phyloP scores from a whole-genome alignment of 1,140 invertebrate species.

The Drosophila mauritiana region DNA sequence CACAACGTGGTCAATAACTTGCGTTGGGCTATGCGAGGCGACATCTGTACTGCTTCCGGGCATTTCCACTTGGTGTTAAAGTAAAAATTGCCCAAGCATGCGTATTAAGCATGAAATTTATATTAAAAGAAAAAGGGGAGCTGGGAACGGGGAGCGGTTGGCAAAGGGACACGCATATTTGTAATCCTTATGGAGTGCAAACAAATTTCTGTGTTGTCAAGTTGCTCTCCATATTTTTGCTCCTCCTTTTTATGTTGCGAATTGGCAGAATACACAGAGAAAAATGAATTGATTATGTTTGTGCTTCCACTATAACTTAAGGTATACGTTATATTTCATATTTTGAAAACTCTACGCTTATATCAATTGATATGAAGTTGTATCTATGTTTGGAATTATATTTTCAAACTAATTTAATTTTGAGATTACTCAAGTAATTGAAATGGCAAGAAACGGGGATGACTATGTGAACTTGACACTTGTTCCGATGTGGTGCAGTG shows the following conservation, averaged over 20 bases:
- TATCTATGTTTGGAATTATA: no score
- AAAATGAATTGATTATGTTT: not conserved
- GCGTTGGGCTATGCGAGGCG: slow-evolving; percentile 53
- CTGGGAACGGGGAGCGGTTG: slow-evolving; percentile 10
- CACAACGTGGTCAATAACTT: slow-evolving; percentile 53
- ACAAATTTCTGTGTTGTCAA: slow-evolving; percentile 82
- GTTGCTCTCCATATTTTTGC: slow-evolving; percentile 40
- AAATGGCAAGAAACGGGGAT: not conserved
- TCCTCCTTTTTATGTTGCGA: slow-evolving; percentile 27
- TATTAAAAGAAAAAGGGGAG: slow-evolving; percentile 37
- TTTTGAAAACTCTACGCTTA: no score
- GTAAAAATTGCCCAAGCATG: slow-evolving; percentile 78
- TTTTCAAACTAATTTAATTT: no score
- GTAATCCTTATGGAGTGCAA: slow-evolving; percentile 82
- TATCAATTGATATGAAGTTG: no score
- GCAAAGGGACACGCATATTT: slow-evolving; percentile 58
- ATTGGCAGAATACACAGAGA: slow-evolving; percentile 9
- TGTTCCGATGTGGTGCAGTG: slow-evolving; percentile 19
- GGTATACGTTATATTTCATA: no score
- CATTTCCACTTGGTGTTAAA: slow-evolving; percentile 79
- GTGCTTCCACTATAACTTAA: no score
- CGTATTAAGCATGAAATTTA: slow-evolving; percentile 82
- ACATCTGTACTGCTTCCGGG: slow-evolving; percentile 78
- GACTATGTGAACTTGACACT: not conserved
- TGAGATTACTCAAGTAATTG: not conserved